Base-by-base conservation (phyloP, 2,888 invertebrate species). In the Blastobasis adustella region DNA sequence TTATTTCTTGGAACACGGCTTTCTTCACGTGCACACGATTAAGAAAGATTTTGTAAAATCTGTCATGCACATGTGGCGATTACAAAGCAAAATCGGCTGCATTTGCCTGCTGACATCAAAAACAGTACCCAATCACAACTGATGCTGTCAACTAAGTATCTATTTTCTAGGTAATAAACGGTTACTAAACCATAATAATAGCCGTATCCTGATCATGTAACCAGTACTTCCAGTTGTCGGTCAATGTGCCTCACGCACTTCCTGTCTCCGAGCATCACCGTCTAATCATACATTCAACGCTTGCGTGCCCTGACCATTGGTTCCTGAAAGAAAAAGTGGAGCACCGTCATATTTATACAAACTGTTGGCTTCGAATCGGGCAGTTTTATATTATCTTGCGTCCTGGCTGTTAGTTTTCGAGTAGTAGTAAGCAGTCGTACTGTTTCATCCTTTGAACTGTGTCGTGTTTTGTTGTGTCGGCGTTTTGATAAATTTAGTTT, bases 251-350 rank as follows among this genome's bases (percentile, higher is more conserved):
- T 54, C 54, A 58, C 41, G 50, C 54, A 60, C 62, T 74, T 74
- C 74, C 73, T 71, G 59, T 57, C 58, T 53, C 54, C 56, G 54
- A 62, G 62, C 55, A 37, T 37, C 45, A 69, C 65, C 65, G 62
- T 67, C 63, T 73, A 73, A 76, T 78, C 65, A 74, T 68, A 67
- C 62, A 70, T 70, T 71, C 70, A 66, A 62, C 67, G 59, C 45
- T 77, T 60, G 82, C 85, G 79, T 83, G 80, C 61, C 43, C 43
- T 47, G 23, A 23, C 23, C 23, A 51, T 57, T 52, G 65, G 76
- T 86, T 83, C 83, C 84, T 83, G 82, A 79, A 66, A 65, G 71
- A 71, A 81, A 23, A 79, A 79, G 82, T 76, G 73, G 75, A 70
- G 74, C 71, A 77, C 79, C 76, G 78, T 70, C 79, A 80, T 84